Evolutionary conservation across 2,888 invertebrate genomes (phyloP), one percentile per base, ranked within the genome.

Genomic region (Eueremaeus valkanovi): DNA sequence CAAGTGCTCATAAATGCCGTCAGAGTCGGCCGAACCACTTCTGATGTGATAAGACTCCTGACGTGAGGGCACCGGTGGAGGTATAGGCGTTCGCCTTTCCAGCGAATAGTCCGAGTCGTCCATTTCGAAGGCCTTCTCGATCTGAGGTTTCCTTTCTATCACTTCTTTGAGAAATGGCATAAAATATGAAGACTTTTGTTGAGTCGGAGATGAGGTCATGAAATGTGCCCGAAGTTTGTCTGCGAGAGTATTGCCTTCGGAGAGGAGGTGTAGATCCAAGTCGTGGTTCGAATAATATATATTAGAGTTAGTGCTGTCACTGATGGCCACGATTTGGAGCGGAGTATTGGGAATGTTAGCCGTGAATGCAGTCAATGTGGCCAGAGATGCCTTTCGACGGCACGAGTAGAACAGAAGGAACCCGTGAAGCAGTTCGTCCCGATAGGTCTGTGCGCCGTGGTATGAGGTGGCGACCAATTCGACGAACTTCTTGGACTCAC

Each of bases 351-450:
- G 92, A 84, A 94, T 92, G 87, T 93, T 92, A 87, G 91, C 91
- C 27, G 93, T 92, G 85, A 95, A 94, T 73, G 94, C 92, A 83
- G 94, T 95, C 83, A 0, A 84, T 84, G 68, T 40, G 9, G 68
- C 68, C 6, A 72, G 16, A 1, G 49, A 49, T 33, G 55, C 58
- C 73, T 72, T 72, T 21, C 73, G 40, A 5, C 45, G 24, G 27
- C 42, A 72, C 21, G 73, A 72, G 84, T 94, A 97, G 77, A 95
- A 93, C 78, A 96, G 88, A 81, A 97, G 93, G 83, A 94, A 95
- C 33, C 96, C 97, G 82, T 97, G 96, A 78, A 94, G 93, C 73
- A 95, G 86, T 83, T 94, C 92, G 83, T 95, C 93, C 80, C 93
- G 88, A 83, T 93, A 93, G 81, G 93, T 92, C 1, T 92, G 92